Percentiles rank a stretch among this genome's conserved stretches.
phyloP scores from a whole-genome alignment of 2,888 invertebrate genomes.

The Melanostoma scalare region DNA sequence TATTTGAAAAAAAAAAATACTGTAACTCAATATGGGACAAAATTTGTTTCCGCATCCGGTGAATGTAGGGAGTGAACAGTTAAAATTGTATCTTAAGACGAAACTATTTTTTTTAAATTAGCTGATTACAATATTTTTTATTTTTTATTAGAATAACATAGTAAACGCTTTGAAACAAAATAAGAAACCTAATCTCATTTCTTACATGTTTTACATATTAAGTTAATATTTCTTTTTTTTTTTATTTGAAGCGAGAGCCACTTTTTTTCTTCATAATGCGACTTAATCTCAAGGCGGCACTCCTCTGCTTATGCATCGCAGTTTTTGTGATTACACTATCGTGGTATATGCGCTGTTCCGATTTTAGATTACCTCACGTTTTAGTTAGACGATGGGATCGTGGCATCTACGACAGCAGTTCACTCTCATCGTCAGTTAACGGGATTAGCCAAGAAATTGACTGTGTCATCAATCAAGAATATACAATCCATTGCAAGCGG shows the following conservation, averaged over 20 bases:
- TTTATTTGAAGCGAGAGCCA: constrained; percentile 78
- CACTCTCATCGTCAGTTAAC: constrained; percentile 64
- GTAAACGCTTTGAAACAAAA: no score
- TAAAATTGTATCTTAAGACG: no score
- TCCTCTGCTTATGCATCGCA: constrained; percentile 86
- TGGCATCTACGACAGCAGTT: constrained; percentile 73
- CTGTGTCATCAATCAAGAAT: constrained; percentile 94
- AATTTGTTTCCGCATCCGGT: no score
- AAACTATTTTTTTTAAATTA: no score
- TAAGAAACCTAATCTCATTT: no score
- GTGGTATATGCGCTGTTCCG: constrained; percentile 90
- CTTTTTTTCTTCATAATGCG: constrained; percentile 87
- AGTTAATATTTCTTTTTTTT: background rate
- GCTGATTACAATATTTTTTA: no score
- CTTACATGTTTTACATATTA: no score
- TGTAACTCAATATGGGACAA: no score
- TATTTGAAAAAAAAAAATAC: no score
- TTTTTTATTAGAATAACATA: no score
- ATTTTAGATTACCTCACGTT: constrained; percentile 81
- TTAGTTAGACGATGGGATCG: constrained; percentile 79
- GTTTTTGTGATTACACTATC: constrained; percentile 87
- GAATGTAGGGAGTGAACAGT: no score
- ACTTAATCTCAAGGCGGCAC: constrained; percentile 89
- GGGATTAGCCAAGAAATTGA: constrained; percentile 86
- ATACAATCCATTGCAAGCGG: constrained; percentile 89